Conservation (phyloP, 2,113 vertebrate species). For the Petroica traversi region DNA sequence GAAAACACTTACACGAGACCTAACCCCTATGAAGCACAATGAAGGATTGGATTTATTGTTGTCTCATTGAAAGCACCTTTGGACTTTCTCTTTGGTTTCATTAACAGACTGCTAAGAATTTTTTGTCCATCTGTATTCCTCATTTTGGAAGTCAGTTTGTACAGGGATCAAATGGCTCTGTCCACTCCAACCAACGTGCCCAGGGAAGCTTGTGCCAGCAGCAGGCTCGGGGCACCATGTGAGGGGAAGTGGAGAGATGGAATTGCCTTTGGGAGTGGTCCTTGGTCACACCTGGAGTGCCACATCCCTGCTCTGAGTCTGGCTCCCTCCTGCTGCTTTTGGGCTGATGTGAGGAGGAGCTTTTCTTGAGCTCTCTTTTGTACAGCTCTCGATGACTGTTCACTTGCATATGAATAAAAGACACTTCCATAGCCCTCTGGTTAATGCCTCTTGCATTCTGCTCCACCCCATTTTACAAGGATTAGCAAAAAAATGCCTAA, state of each 20-base stretch:
- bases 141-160: not conserved
- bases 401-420: not conserved
- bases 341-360: not conserved
- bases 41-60: not conserved
- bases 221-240: not conserved
- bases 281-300: rapidly evolving
- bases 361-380: not conserved
- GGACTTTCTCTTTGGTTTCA: not conserved
- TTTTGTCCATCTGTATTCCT: not conserved
- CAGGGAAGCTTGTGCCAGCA: not conserved
- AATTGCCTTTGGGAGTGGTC: not conserved
- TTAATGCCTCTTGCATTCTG: not conserved
- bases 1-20: not conserved
- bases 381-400: not conserved
- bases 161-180: not conserved
- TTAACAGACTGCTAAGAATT: not conserved
- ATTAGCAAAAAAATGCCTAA: not conserved
- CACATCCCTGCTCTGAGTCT: not conserved
- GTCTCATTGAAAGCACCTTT: not conserved
- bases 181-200: not conserved
- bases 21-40: not conserved
- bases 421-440: not conserved
- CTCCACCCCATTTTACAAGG: not conserved
- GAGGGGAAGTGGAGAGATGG: not conserved
- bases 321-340: not conserved